These are phyloP conservation scores for Drosophila ercepeae DNA, from an alignment of 1,140 invertebrate genomes.

Conservation along the genomic window DNA sequence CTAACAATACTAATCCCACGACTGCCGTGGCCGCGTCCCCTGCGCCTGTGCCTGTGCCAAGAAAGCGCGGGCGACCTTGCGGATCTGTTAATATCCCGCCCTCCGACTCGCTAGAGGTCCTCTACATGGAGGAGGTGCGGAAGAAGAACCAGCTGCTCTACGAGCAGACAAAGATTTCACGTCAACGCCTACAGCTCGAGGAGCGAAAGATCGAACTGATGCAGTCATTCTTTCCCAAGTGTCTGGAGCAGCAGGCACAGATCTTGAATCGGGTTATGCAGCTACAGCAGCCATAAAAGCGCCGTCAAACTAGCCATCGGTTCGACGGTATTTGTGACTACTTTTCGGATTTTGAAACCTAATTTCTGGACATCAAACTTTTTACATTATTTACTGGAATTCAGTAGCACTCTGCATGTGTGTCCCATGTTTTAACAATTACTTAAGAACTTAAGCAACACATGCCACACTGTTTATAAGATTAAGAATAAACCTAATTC, in stretches of 20 bases:
- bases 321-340: slow-evolving; percentile 30
- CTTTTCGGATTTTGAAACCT: slow-evolving; percentile 11
- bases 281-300: slow-evolving; percentile 15
- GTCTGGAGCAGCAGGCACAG: slow-evolving; percentile 68
- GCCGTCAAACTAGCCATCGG: slow-evolving; percentile 7
- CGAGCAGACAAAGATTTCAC: slow-evolving; percentile 69
- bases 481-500: slow-evolving; percentile 32
- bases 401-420: background rate
- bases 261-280: slow-evolving; percentile 55
- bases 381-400: background rate
- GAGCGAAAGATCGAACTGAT: slow-evolving; percentile 70
- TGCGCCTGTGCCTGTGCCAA: slow-evolving; percentile 48
- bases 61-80: slow-evolving; percentile 63
- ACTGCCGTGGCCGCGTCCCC: slow-evolving; percentile 6
- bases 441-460: slow-evolving; percentile 23
- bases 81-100: slow-evolving; percentile 53
- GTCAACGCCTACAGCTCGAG: slow-evolving; percentile 66
- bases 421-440: slow-evolving; percentile 8
- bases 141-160: slow-evolving; percentile 72
- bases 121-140: slow-evolving; percentile 71
- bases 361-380: slow-evolving; percentile 2
- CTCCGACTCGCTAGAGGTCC: slow-evolving; percentile 56
- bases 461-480: slow-evolving; percentile 29
- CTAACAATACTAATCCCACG: slow-evolving; percentile 3
- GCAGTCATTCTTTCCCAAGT: slow-evolving; percentile 75